Evolutionary conservation across 2,113 vertebrate genomes (phyloP), one percentile per base, ranked within the genome.

Genomic region (Python bivittatus): DNA sequence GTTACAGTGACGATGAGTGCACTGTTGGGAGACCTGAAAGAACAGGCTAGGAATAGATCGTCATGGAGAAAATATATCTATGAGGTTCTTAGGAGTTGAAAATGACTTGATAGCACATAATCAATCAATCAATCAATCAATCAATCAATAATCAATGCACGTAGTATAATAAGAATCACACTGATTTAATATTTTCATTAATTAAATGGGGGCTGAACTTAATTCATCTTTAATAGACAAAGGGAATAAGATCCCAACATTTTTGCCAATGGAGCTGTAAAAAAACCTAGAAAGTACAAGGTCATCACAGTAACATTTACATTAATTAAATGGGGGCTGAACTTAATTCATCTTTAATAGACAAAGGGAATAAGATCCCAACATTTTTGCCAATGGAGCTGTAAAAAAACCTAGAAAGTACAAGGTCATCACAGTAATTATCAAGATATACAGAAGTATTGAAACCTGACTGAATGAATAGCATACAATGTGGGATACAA

Each of bases 121-220:
- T 44, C 44, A 44, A 44, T 44, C 44, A 44, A 44, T 44, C 44
- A 44, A 44, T 44, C 44, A 44, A 44, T 44, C 44, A 44, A 44
- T 44, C 44, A 44, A 44, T 44, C 44, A 44, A 44, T 44, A 44
- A 44, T 44, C 44, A 44, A 44, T 89, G 84, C 52, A 93, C 23
- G 38, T 7, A 60, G 20, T 56, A 83, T 91, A 33, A 7, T 92
- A 93, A 9, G 15, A 85, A 11, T 52, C 0, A 0, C 23, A 29
- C 53, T 93, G 85, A 48, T 42, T 9, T 17, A 44, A 15, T 89
- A 27, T 56, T 94, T 94, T 42, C 38, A 25, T 91, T 94, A 84
- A n/a, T 44, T 9, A 0, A 1, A 88, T 0, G 3, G 94, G 90
- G n/a, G n/a, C 20, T 93, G n/a, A 0, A 0, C 60, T 94, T 84